Evolutionary conservation across 2,113 vertebrate genomes (phyloP).

Genomic region (Antechinus stuartii): DNA sequence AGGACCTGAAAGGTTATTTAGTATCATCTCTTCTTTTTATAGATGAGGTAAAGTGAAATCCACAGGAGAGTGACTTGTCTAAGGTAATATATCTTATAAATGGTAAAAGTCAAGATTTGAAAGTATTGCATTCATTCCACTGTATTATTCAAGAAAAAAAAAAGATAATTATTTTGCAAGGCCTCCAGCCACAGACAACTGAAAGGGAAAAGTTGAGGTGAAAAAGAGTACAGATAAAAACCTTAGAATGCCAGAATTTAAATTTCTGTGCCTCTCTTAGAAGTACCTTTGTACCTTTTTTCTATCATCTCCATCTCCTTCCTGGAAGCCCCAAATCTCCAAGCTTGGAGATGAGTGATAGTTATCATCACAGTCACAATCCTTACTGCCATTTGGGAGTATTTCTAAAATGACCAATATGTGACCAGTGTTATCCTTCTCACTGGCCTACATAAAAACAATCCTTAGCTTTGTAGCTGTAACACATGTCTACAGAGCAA

Average conservation of each 20-base stretch:
- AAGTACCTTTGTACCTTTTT: background rate
- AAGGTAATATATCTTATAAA: background rate
- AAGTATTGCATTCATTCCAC: background rate
- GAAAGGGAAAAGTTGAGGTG: background rate
- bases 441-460: background rate
- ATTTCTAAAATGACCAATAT: background rate
- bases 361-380: background rate
- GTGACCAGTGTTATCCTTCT: background rate
- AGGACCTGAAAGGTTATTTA: background rate
- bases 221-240: background rate
- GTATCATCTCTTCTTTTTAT: background rate
- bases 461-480: background rate
- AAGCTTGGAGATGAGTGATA: background rate
- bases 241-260: background rate
- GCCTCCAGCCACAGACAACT: background rate
- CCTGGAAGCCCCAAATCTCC: background rate
- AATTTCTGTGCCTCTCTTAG: background rate
- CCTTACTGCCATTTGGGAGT: background rate
- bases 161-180: background rate
- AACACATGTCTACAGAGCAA: background rate
- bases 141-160: background rate
- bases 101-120: background rate
- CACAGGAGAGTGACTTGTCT: background rate
- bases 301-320: background rate
- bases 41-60: background rate